phyloP scores from a whole-genome alignment of 2,888 invertebrate genomes.

The Mythimna lalbum region DNA sequence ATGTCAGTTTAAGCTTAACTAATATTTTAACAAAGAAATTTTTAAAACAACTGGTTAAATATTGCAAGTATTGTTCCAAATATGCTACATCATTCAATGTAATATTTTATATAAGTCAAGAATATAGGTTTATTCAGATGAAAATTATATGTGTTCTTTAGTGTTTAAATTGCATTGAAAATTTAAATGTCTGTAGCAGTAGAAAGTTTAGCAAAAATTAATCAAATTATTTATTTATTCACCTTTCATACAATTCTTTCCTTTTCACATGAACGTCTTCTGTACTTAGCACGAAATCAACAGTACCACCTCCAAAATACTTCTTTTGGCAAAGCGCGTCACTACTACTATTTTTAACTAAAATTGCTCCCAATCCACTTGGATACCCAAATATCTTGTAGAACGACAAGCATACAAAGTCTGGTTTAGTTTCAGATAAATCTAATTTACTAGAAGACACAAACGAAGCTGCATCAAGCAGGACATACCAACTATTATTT shows the following conservation, averaged over 20 bases:
- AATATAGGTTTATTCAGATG: constrained; percentile 3
- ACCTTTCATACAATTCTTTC: constrained; percentile 93
- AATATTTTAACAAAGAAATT: not conserved
- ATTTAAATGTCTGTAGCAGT: not conserved
- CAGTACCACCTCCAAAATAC: constrained; percentile 99
- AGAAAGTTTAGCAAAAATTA: not conserved
- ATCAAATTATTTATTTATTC: constrained; percentile 42
- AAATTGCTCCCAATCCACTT: constrained; percentile 97
- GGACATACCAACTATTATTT: constrained; percentile 92
- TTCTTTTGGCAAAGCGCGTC: constrained; percentile 91
- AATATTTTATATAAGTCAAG: not conserved
- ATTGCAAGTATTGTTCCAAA: constrained; percentile 15
- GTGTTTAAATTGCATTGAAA: not conserved
- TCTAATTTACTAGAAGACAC: constrained; percentile 95
- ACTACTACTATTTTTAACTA: constrained; percentile 93
- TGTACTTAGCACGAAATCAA: constrained; percentile 94
- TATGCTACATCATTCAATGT: constrained; percentile 34
- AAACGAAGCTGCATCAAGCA: constrained; percentile 96
- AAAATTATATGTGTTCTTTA: not conserved
- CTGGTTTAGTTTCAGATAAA: constrained; percentile 93
- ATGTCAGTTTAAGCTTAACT: not conserved
- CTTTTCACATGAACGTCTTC: constrained; percentile 94
- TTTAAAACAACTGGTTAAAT: constrained; percentile 41
- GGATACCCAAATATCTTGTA: constrained; percentile 99
- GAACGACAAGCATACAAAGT: constrained; percentile 98